Evolutionary conservation across 2,797 vertebrate species (phyloP), one percentile per base, ranked within the genome.

Genomic region (Esox lucius): DNA sequence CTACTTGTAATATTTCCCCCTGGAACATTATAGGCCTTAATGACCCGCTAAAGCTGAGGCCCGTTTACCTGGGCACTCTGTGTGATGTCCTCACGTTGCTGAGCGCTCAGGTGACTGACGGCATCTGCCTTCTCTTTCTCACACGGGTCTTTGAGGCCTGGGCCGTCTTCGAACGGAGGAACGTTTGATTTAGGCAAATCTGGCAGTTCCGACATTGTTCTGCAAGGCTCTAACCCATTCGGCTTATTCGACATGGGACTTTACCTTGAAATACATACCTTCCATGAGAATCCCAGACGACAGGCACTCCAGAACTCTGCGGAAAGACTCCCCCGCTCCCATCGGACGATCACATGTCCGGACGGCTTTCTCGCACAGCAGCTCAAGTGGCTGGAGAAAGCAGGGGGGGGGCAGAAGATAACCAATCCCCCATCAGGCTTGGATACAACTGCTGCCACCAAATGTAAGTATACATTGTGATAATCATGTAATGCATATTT

Each of bases 81-180:
- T 53, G 97, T 98, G 89, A 99, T 96, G 91, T 98, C 96, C 91
- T 99, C 97, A 75, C 96, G 92, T 91, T 99, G 96, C 90, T 99
- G 97, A 78, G 78, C 87, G 83, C 93, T 95, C 88, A 99, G 93
- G 91, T 93, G 85, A 83, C 86, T 88, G 81, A 93, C 93, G 78
- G 96, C 96, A 82, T 98, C 96, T 26, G 94, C 90, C 33, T 89
- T 85, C 84, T 97, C 98, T 90, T 96, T 96, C 94, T 99, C 98
- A 93, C 98, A 99, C 26, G 98, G 98, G 91, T 99, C 98, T 93
- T 95, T 95, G 83, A 99, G 90, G 84, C 98, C 97, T 80, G 97
- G 96, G 83, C 97, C 96, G 80, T 96, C 98, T 99, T 90, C 81
- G 85, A 83, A 90, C 64, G 16, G 64, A 33, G 7, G 31, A 66